Base-by-base conservation (phyloP, 53 echinoderm and acorn worm species). In the Glandiceps talaboti region DNA sequence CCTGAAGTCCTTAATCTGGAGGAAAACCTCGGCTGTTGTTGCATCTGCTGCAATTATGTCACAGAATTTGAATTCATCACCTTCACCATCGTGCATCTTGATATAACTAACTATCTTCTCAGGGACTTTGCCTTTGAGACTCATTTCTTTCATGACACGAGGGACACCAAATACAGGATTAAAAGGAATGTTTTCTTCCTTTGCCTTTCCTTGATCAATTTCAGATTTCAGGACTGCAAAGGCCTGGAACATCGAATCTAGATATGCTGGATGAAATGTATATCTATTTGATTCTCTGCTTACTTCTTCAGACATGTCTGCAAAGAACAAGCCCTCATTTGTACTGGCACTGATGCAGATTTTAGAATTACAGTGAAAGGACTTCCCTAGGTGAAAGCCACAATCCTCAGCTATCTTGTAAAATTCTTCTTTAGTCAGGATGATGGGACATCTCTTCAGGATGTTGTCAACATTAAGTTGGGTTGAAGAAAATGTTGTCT, bases 191-290 rank as follows among this genome's bases (percentile, higher is more conserved):
- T 85, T 87, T 0, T 73, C n/a, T 27, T 31, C 14, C 1, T 74
- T n/a, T 12, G 31, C 31, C n/a, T 33, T 32, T 25, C 27, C 64
- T 27, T 73, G 1, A 29, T 80, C 26, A 25, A 10, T 27, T 6
- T 25, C 27, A 28, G 0, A 64, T 72, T 75, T 6, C 6, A 83
- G 32, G 0, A 75, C 79, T 25, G 33, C 82, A 73, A 80, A 77
- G 26, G 83, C 32, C 74, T 91, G 91, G 12, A 92, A 82, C 27
- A 82, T 27, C 1, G 73, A 75, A 77, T 92, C 92, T 33, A 92
- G 77, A 6, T 84, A 81, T 27, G 87, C 92, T n/a, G 92, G 92
- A 74, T 92, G 92, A 28, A 87, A 84, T 14, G 80, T 33, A 74
- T 82, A 92, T 26, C 76, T 33, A 28, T 77, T 28, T 30, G 82